Evolutionary conservation across 2,797 vertebrate species (phyloP), one percentile per base, ranked within the genome.

Genomic region (Falco berigora): DNA sequence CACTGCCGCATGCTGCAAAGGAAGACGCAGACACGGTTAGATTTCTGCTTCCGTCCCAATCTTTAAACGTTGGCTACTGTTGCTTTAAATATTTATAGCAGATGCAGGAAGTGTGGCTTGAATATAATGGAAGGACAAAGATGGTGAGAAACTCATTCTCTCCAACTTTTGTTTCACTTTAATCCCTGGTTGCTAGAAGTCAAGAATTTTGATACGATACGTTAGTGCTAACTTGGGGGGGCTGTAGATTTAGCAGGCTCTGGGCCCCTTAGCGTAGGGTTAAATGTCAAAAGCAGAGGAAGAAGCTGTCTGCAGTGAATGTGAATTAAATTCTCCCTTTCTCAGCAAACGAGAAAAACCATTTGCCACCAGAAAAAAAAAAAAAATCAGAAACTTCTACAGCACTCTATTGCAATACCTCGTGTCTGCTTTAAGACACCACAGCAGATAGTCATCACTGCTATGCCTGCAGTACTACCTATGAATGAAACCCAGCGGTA

Each of bases 51-150:
- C 94, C 86, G 56, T 76, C 84, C 94, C 89, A 30, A 50, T 92
- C 96, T 94, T 91, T 81, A 88, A 95, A 87, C 27, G 55, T 86
- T 76, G 88, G 96, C 94, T 97, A 93, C 96, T 97, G 71, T 71
- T 67, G 83, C 96, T 97, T 97, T 98, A 98, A 97, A 96, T 97
- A 97, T 97, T 97, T 95, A 98, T 97, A 95, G 93, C 25, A 10
- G 46, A 72, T 44, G 90, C 92, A 97, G 97, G 97, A 97, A 98
- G 97, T 90, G 88, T 55, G 83, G 92, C 95, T 95, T 84, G 92
- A 96, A 88, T 78, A 20, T 93, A 96, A 94, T 83, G 62, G 87
- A 90, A 86, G 21, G 66, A 58, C 62, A 90, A 79, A 76, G 69
- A 81, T 23, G 50, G 92, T 14, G 58, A 96, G 90, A 95, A 96